A percentile compares a stretch with the other conserved stretches of the same genome.
Evolutionary conservation across 2,113 vertebrate genomes (phyloP).

Genomic region (Trogon melanurus): DNA sequence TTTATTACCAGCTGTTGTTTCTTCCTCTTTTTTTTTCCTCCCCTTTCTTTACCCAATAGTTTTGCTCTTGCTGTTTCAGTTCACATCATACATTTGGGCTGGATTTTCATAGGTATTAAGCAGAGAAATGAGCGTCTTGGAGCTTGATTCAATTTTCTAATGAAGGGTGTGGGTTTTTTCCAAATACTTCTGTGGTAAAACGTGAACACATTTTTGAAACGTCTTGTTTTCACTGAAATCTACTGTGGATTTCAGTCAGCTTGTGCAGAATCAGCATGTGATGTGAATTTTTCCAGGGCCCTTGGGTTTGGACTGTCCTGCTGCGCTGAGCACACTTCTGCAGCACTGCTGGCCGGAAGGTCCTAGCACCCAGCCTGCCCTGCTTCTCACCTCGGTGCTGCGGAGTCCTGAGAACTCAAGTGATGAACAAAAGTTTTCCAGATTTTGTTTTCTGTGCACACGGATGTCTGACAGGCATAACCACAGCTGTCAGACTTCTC

Average conservation of each 20-base stretch:
- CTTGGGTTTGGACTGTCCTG: background rate
- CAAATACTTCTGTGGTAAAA: background rate
- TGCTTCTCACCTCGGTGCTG: background rate
- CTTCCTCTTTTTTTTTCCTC: rapidly evolving
- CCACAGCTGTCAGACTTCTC: background rate
- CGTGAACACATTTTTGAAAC: background rate
- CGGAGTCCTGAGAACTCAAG: background rate
- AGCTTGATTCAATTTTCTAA: background rate
- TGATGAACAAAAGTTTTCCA: background rate
- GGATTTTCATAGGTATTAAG: background rate
- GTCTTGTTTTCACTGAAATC: background rate
- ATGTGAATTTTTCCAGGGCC: background rate
- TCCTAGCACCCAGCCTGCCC: background rate
- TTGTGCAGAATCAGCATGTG: rapidly evolving
- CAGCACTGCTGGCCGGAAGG: rapidly evolving
- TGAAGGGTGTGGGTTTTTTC: background rate
- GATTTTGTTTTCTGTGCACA: background rate
- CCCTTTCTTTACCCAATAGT: background rate
- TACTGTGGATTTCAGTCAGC: background rate
- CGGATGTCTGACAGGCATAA: background rate
- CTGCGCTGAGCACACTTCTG: background rate
- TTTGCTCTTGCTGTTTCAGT: background rate
- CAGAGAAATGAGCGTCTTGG: background rate
- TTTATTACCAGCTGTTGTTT: background rate
- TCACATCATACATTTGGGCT: background rate